phyloP scores from a whole-genome alignment of 2,113 vertebrate species.

The Centropus unirufus region DNA sequence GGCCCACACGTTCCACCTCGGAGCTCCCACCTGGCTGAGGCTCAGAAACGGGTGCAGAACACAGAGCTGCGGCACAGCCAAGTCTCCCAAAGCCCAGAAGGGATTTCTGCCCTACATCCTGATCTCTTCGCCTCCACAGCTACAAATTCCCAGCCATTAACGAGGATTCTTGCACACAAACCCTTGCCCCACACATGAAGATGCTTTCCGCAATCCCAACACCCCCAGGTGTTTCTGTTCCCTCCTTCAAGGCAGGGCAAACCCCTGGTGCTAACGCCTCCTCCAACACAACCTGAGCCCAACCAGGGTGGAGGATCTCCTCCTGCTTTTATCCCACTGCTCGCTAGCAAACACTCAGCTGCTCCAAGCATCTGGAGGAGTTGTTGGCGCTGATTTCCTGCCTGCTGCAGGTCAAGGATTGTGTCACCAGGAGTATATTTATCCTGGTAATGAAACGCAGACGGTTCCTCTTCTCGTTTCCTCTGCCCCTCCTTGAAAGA shows the following conservation, averaged over 20 bases:
- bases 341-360: slow-evolving; percentile 9
- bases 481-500: neutral
- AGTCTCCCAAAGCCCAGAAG: neutral
- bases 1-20: neutral
- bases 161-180: neutral
- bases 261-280: neutral
- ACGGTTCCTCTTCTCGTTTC: slow-evolving; percentile 36
- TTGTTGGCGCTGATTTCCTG: slow-evolving; percentile 60
- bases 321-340: neutral
- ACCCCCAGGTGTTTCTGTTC: neutral
- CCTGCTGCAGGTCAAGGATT: slow-evolving; percentile 71
- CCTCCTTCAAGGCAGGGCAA: neutral
- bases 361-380: slow-evolving; percentile 21
- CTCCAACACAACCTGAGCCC: neutral
- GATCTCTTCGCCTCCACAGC: neutral
- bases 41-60: neutral
- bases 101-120: neutral
- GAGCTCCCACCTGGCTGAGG: neutral
- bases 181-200: neutral
- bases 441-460: slow-evolving; percentile 66
- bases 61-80: neutral
- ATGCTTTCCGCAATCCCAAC: neutral
- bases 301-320: neutral
- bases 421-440: slow-evolving; percentile 68
- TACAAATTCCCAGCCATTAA: neutral